Evolutionary conservation across 2,113 vertebrate genomes (phyloP).

Genomic region (Burhinus oedicnemus): DNA sequence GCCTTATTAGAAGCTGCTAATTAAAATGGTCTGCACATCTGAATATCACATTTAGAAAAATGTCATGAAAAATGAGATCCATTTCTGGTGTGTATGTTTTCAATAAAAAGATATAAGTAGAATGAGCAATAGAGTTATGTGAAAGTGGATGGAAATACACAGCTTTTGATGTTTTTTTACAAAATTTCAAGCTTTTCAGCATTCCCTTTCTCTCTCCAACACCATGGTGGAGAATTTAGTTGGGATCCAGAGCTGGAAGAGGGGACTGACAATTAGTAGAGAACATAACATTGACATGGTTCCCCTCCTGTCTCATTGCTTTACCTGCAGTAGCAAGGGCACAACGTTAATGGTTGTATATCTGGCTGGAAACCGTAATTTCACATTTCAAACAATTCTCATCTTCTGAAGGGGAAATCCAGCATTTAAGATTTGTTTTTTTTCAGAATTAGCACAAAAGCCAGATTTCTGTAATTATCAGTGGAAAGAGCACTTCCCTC

Average conservation of each 20-base stretch:
- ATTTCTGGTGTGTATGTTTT: not conserved
- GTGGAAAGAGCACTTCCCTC: not conserved
- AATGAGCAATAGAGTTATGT: not conserved
- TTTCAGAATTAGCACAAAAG: not conserved
- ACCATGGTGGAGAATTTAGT: not conserved
- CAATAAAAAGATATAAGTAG: not conserved
- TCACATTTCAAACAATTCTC: not conserved
- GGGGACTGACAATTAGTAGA: not conserved
- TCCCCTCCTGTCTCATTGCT: not conserved
- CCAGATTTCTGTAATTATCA: not conserved
- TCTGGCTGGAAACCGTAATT: not conserved
- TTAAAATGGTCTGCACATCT: not conserved
- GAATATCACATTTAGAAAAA: not conserved
- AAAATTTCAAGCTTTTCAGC: not conserved
- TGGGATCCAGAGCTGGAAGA: not conserved
- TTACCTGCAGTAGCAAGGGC: not conserved
- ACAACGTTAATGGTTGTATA: accelerated
- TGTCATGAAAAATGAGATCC: not conserved
- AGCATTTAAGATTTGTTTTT: not conserved
- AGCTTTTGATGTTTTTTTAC: not conserved
- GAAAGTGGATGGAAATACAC: not conserved
- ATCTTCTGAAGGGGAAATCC: not conserved
- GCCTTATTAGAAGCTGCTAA: not conserved
- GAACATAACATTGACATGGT: not conserved
- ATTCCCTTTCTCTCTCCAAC: not conserved